Conservation (phyloP, 2,113 vertebrate genomes). For the Tor tambroides region DNA sequence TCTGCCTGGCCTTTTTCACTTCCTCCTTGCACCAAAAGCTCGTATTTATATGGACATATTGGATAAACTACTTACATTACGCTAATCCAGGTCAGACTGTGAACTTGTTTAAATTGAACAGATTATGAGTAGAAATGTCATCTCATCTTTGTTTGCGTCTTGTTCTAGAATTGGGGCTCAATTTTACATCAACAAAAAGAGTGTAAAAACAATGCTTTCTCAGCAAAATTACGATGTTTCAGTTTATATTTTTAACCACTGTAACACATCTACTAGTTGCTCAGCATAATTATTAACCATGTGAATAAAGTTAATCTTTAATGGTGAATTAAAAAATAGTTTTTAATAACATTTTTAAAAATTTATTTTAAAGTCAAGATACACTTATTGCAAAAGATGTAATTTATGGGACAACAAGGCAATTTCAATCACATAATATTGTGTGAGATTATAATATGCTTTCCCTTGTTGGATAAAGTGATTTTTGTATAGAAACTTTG, state of each 20-base stretch:
- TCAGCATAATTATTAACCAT: not conserved
- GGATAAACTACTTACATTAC: not conserved
- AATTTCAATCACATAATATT: not conserved
- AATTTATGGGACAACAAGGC: not conserved
- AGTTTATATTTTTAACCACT: not conserved
- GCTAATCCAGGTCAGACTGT: not conserved
- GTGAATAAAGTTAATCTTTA: not conserved
- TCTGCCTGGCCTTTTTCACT: slow-evolving; percentile 14
- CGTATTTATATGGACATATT: not conserved
- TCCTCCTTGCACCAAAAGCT: not conserved
- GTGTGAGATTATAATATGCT: not conserved
- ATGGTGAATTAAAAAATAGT: no score
- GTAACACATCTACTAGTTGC: not conserved
- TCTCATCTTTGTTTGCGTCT: not conserved
- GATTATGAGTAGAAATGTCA: not conserved
- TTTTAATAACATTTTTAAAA: not conserved
- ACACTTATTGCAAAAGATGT: not conserved
- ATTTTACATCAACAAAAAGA: not conserved
- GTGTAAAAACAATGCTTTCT: not conserved
- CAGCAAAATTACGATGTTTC: not conserved
- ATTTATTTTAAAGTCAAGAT: not conserved
- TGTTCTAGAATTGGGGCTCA: not conserved
- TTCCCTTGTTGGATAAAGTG: not conserved
- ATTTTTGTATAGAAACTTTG: not conserved
- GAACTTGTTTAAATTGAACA: not conserved